Conservation (phyloP, 1,140 invertebrate species). For the Trichonephila clavata region DNA sequence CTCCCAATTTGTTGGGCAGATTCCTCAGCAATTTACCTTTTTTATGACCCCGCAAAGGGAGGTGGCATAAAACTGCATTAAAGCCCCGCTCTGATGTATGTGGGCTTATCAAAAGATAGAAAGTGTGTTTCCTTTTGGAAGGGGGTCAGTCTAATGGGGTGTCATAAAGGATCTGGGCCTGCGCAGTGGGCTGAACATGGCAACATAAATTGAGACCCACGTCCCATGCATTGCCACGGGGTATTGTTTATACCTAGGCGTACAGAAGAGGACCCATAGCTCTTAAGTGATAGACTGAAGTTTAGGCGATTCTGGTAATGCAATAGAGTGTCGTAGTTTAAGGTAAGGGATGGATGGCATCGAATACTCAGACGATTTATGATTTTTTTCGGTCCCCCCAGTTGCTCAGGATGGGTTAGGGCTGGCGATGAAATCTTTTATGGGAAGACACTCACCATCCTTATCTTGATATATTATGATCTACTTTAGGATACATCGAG, state of each 20-base stretch:
- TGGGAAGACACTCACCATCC: neutral
- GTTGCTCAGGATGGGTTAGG: neutral
- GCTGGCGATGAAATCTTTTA: conserved; percentile 46
- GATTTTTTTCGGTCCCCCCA: neutral
- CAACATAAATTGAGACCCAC: conserved; percentile 39
- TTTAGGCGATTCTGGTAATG: conserved; percentile 41
- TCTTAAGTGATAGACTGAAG: conserved; percentile 57
- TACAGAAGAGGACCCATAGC: neutral
- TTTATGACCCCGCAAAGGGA: neutral
- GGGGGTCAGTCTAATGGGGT: conserved; percentile 63
- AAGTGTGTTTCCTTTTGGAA: conserved; percentile 31
- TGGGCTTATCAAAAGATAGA: conserved; percentile 69
- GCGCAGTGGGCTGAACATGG: neutral
- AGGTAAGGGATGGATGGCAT: conserved; percentile 27
- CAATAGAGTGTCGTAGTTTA: conserved; percentile 57
- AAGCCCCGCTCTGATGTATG: conserved; percentile 57
- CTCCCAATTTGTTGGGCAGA: conserved; percentile 58
- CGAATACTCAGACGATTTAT: conserved; percentile 41
- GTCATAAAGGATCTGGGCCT: conserved; percentile 62
- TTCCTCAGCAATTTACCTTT: neutral
- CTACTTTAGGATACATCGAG: neutral
- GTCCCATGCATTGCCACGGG: conserved; percentile 37
- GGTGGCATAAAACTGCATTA: conserved; percentile 60
- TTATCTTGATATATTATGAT: neutral
- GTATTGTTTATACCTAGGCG: conserved; percentile 64